These are phyloP conservation scores for Lissocephala sabroskyi DNA, from an alignment of 2,888 invertebrate species.

Conservation along the genomic window DNA sequence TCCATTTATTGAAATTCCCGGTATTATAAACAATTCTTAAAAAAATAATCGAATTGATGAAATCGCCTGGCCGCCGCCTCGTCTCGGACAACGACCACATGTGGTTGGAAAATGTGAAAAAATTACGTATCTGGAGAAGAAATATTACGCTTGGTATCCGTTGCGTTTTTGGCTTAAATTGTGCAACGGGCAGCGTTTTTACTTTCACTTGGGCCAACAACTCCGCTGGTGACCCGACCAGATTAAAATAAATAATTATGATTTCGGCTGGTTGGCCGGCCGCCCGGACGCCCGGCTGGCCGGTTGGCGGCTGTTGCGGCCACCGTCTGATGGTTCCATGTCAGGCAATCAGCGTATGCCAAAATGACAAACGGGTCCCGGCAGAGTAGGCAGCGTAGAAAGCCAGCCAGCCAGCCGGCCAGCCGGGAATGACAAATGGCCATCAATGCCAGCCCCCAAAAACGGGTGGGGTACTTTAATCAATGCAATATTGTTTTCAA, in stretches of 20 bases:
- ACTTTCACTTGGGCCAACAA: slow-evolving; percentile 49
- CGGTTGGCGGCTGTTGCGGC: too few relatives aligned
- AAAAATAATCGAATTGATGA: too few relatives aligned
- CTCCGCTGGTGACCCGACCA: slow-evolving; percentile 48
- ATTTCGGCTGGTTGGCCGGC: slow-evolving; percentile 16
- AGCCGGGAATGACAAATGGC: slow-evolving; percentile 7
- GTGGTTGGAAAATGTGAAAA: background rate
- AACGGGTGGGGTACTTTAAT: too few relatives aligned
- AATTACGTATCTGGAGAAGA: slow-evolving; percentile 29
- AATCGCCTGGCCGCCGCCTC: too few relatives aligned
- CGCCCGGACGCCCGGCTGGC: background rate
- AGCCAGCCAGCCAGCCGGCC: background rate
- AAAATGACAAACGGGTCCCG: too few relatives aligned
- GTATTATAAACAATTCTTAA: too few relatives aligned
- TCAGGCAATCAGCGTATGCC: too few relatives aligned
- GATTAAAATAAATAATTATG: slow-evolving; percentile 65
- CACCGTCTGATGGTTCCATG: too few relatives aligned
- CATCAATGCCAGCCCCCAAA: slow-evolving; percentile 1
- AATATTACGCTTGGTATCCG: slow-evolving; percentile 28
- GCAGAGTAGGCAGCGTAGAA: too few relatives aligned
- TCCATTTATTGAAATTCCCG: too few relatives aligned
- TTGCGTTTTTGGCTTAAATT: background rate
- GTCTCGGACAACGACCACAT: slow-evolving; percentile 1
- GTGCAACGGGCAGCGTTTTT: slow-evolving; percentile 6
- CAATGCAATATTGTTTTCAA: too few relatives aligned